These are phyloP conservation scores for Dipodomys spectabilis DNA, from an alignment of 2,113 vertebrate species.

Conservation along the genomic window DNA sequence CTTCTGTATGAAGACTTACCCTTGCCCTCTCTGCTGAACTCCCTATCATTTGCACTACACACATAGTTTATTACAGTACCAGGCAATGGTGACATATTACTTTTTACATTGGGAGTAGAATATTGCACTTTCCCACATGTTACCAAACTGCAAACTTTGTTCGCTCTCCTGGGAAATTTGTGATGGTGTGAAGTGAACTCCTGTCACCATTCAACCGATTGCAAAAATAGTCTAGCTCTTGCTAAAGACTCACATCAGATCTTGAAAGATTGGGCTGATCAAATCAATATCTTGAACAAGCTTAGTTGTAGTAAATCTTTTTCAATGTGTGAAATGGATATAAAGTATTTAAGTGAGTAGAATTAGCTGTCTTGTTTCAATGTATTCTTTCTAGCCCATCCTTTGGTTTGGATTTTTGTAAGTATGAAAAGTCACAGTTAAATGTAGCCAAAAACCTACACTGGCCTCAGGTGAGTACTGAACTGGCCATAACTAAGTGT, in stretches of 20 bases:
- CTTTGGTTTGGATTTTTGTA: conserved; percentile 26
- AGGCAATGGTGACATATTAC: conserved; percentile 55
- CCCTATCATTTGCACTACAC: conserved; percentile 21
- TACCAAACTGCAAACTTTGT: conserved; percentile 63
- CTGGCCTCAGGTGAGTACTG: neutral
- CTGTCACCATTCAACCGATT: conserved; percentile 73
- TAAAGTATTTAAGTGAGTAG: neutral
- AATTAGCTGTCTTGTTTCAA: neutral
- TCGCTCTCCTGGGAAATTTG: conserved; percentile 78
- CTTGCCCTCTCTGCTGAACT: neutral
- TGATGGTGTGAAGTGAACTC: conserved; percentile 76
- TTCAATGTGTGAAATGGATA: conserved; percentile 64
- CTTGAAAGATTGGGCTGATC: conserved; percentile 71
- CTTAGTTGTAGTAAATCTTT: conserved; percentile 52
- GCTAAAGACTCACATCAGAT: conserved; percentile 73
- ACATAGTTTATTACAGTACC: conserved; percentile 48
- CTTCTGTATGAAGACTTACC: conserved; percentile 66
- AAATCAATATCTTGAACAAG: conserved; percentile 69
- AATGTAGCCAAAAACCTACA: neutral
- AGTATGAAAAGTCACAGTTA: neutral
- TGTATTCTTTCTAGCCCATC: conserved; percentile 16
- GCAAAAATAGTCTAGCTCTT: conserved; percentile 67
- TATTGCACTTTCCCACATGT: conserved; percentile 72
- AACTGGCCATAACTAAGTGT: neutral
- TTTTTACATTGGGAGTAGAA: conserved; percentile 68